Percentiles rank a stretch among this genome's conserved stretches.
Conservation (phyloP, 2,797 vertebrate species). For the Falco naumanni region DNA sequence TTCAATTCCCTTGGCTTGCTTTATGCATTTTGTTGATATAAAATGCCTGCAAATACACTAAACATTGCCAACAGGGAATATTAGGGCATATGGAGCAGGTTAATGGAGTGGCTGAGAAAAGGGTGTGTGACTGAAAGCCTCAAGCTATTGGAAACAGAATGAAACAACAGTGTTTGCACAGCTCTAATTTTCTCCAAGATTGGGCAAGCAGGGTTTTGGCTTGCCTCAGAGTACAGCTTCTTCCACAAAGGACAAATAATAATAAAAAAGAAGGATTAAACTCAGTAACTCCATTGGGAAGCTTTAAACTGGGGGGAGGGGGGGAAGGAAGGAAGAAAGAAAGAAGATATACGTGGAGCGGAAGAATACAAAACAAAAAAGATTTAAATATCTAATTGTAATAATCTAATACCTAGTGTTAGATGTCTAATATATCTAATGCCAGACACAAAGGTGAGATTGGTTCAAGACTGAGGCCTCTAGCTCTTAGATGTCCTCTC, state of each 20-base stretch:
- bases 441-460: neutral
- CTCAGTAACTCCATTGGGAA: neutral
- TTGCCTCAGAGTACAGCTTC: neutral
- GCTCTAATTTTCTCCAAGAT: neutral
- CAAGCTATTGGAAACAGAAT: constrained; percentile 13
- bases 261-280: neutral
- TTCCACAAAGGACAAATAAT: neutral
- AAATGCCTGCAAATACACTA: constrained; percentile 21
- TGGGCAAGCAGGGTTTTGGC: neutral
- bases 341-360: neutral
- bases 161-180: neutral
- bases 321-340: too few species aligned
- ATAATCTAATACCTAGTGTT: neutral
- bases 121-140: constrained; percentile 1
- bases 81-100: neutral
- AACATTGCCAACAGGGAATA: neutral
- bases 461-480: neutral
- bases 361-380: neutral
- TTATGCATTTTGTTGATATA: constrained; percentile 3
- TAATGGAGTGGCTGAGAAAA: constrained; percentile 25
- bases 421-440: neutral
- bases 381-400: neutral
- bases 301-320: too few species aligned
- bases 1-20: neutral
- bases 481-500: neutral